These are phyloP conservation scores for Trypoxylon attenuatum DNA, from an alignment of 2,888 invertebrate species.

Conservation along the genomic window DNA sequence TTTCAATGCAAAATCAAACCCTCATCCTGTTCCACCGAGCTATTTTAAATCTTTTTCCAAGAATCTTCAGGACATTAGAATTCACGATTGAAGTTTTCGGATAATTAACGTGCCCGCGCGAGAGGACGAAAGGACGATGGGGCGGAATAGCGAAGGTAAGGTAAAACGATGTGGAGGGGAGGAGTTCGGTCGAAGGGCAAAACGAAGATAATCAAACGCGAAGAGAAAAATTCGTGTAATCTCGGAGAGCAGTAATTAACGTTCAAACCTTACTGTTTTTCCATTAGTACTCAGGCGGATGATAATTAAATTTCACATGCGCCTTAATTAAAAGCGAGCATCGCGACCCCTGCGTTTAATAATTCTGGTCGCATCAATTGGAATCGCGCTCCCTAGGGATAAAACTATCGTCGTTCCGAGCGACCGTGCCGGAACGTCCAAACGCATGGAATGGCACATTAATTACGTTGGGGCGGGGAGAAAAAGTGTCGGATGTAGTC, in stretches of 20 bases:
- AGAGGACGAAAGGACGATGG: too few species aligned
- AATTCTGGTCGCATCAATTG: slow-evolving; percentile 22
- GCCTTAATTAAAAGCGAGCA: slow-evolving; percentile 17
- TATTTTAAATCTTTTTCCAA: too few species aligned
- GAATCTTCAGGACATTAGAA: too few species aligned
- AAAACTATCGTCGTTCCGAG: not conserved
- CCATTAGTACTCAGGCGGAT: slow-evolving; percentile 8
- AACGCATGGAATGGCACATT: not conserved
- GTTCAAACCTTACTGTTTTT: slow-evolving; percentile 7
- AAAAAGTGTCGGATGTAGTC: not conserved
- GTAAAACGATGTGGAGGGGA: not conserved
- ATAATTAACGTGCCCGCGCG: too few species aligned
- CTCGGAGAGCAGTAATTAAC: slow-evolving; percentile 25
- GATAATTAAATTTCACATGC: slow-evolving; percentile 42
- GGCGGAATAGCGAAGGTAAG: too few species aligned
- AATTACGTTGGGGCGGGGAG: not conserved
- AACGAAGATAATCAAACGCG: too few species aligned
- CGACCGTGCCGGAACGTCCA: not conserved
- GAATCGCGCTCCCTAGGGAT: slow-evolving; percentile 1
- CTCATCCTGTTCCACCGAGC: slow-evolving; percentile 42
- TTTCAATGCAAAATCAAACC: slow-evolving; percentile 33
- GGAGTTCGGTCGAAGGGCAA: not conserved
- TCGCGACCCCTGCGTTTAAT: not conserved
- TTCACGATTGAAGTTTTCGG: too few species aligned
- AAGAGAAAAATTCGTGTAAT: too few species aligned